phyloP scores from a whole-genome alignment of 2,113 vertebrate species.

The Chaetodon trifascialis region DNA sequence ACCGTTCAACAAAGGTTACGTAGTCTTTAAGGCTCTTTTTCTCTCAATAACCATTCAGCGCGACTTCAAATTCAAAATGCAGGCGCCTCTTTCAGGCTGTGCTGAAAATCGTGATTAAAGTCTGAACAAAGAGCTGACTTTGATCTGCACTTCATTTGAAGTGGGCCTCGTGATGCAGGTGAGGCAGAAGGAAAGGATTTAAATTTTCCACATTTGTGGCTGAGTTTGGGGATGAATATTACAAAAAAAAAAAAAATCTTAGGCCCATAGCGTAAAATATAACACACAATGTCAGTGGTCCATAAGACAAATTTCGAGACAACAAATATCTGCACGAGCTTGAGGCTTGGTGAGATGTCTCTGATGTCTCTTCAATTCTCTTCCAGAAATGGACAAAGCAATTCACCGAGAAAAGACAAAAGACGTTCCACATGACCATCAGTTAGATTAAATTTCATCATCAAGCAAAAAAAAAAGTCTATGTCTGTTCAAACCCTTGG shows the following conservation, averaged over 20 bases:
- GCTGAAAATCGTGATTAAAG: background rate
- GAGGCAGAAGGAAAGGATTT: background rate
- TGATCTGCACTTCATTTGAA: background rate
- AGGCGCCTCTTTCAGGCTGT: background rate
- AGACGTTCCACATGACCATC: constrained; percentile 13
- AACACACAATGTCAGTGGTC: constrained; percentile 24
- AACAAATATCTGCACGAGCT: constrained; percentile 17
- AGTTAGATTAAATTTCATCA: constrained; percentile 9
- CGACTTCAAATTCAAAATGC: constrained; percentile 19
- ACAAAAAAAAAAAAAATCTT: background rate
- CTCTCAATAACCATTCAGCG: background rate
- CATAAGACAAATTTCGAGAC: constrained; percentile 13
- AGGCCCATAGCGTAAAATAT: constrained; percentile 19
- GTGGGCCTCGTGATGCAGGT: background rate
- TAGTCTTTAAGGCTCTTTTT: constrained; percentile 17
- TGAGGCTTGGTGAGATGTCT: background rate
- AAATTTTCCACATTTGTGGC: constrained; percentile 18
- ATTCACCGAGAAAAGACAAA: constrained; percentile 27
- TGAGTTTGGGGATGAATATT: constrained; percentile 1
- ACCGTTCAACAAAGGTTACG: background rate
- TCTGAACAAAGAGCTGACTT: background rate
- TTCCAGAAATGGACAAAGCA: constrained; percentile 7
- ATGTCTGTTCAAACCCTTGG: constrained; percentile 12
- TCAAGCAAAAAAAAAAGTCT: constrained; percentile 40
- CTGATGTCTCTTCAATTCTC: constrained; percentile 37